A percentile compares a stretch with the other conserved stretches of the same genome.
Evolutionary conservation across 2,113 vertebrate genomes (phyloP).

Genomic region (Cryptotis parvus): DNA sequence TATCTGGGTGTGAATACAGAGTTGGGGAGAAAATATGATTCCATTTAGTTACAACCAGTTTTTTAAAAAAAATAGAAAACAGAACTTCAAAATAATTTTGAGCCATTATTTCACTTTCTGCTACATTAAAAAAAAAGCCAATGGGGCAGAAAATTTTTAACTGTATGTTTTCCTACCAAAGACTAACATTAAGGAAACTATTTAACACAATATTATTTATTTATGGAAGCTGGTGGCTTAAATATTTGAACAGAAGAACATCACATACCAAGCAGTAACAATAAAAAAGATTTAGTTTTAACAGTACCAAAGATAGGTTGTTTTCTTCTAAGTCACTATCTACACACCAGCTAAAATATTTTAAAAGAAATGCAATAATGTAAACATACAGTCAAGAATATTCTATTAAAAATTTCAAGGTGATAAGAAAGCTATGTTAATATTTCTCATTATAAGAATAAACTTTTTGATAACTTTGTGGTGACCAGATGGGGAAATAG

Average conservation of each 20-base stretch:
- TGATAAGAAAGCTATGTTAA: neutral
- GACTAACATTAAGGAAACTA: neutral
- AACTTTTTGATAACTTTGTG: neutral
- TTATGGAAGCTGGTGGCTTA: neutral
- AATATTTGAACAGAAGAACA: neutral
- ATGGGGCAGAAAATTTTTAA: neutral
- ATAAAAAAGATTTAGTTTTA: neutral
- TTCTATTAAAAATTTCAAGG: neutral
- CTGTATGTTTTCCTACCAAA: neutral
- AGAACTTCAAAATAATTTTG: neutral
- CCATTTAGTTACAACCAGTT: neutral
- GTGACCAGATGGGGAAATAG: neutral
- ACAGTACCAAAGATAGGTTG: neutral
- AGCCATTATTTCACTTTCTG: neutral
- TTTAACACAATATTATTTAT: neutral
- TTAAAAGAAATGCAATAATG: neutral
- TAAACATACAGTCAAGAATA: neutral
- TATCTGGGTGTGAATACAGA: neutral
- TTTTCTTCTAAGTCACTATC: neutral
- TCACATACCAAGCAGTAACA: neutral
- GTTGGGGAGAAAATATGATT: neutral
- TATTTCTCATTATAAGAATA: neutral
- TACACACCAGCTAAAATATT: neutral
- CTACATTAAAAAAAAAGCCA: slow-evolving; percentile 2
- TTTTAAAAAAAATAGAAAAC: neutral